phyloP scores from a whole-genome alignment of 2,888 invertebrate genomes.

The Mayetiola destructor region DNA sequence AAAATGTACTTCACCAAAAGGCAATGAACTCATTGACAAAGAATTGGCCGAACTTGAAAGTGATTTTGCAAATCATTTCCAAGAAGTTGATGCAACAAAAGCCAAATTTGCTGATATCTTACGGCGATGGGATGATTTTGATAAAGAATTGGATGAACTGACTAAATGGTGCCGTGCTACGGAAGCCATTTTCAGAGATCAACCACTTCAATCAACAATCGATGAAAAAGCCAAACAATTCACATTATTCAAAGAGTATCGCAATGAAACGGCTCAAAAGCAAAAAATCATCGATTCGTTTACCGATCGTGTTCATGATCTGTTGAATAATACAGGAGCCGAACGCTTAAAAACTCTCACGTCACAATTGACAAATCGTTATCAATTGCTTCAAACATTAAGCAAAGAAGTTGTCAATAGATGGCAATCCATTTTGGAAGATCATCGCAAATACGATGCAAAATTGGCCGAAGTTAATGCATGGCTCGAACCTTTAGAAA shows the following conservation, averaged over 20 bases:
- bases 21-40: conserved; percentile 54
- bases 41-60: conserved; percentile 57
- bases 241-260: conserved; percentile 53
- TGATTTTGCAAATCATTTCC: conserved; percentile 50
- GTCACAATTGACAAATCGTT: conserved; percentile 77
- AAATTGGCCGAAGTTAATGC: conserved; percentile 56
- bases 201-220: conserved; percentile 64
- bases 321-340: conserved; percentile 70
- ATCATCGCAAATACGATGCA: conserved; percentile 65
- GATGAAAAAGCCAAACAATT: conserved; percentile 67
- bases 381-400: conserved; percentile 62
- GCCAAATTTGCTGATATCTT: conserved; percentile 59
- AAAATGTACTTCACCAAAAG: conserved; percentile 67
- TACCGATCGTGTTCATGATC: conserved; percentile 73
- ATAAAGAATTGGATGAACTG: conserved; percentile 60
- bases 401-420: conserved; percentile 77
- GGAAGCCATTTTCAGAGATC: conserved; percentile 75
- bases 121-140: conserved; percentile 77
- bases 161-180: conserved; percentile 75
- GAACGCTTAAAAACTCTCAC: conserved; percentile 75
- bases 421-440: conserved; percentile 68
- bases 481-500: conserved; percentile 67
- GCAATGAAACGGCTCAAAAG: conserved; percentile 60
- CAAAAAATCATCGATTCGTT: conserved; percentile 79
- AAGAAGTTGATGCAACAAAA: conserved; percentile 51